phyloP scores from a whole-genome alignment of 23 tunicate species.

The Trididemnum miniatum region DNA sequence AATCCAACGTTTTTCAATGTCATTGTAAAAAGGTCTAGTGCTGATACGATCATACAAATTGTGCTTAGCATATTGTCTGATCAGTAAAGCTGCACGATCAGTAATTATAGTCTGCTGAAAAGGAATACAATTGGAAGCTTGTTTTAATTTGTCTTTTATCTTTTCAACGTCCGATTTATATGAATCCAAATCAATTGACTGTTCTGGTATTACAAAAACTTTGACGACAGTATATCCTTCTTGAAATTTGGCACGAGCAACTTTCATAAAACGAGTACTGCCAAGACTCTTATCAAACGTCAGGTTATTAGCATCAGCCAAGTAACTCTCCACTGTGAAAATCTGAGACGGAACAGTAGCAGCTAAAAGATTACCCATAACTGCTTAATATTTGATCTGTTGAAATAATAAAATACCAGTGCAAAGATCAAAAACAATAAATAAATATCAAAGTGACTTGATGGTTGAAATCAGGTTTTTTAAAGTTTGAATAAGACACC shows the following conservation, averaged over 20 bases:
- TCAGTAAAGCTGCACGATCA: constrained; percentile 67
- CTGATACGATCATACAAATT: constrained; percentile 95
- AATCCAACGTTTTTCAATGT: constrained; percentile 81
- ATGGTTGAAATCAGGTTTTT: neutral
- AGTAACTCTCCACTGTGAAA: constrained; percentile 72
- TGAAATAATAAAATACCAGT: no score
- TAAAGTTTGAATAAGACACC: neutral
- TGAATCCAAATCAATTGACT: constrained; percentile 49
- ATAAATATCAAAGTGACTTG: neutral
- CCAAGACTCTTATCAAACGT: constrained; percentile 75
- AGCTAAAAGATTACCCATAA: constrained; percentile 91
- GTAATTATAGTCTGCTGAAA: constrained; percentile 59
- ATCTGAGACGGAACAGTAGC: constrained; percentile 95
- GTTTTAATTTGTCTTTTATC: constrained; percentile 34
- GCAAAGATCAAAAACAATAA: neutral
- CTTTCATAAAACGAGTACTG: constrained; percentile 98
- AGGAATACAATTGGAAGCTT: constrained; percentile 82
- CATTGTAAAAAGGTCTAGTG: constrained; percentile 85
- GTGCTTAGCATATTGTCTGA: constrained; percentile 80
- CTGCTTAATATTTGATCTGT: no score
- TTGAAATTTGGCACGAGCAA: constrained; percentile 72
- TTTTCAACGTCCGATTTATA: constrained; percentile 66
- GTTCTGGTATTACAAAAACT: constrained; percentile 82
- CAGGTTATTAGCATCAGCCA: constrained; percentile 68
- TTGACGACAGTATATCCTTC: constrained; percentile 86